Percentiles rank a stretch among this genome's conserved stretches.
phyloP scores from a whole-genome alignment of 1,140 invertebrate genomes.

The Brachionus rotundiformis region DNA sequence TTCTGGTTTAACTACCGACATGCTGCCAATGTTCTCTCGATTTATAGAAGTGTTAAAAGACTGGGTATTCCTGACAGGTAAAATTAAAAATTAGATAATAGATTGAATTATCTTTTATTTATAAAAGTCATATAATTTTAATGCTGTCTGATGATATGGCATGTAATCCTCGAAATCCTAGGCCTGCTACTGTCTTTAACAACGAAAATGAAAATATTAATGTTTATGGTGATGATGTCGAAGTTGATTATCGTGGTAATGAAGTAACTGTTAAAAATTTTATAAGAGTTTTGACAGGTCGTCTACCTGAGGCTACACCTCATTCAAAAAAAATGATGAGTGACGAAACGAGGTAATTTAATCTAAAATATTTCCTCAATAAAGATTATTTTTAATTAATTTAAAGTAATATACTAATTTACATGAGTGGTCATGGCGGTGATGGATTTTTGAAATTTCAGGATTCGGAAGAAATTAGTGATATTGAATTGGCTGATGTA shows the following conservation, averaged over 20 bases:
- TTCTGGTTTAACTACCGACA: conserved; percentile 99
- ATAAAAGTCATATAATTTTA: conserved; percentile 75
- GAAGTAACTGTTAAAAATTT: conserved; percentile 99
- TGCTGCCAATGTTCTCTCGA: conserved; percentile 95
- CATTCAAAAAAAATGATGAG: conserved; percentile 90
- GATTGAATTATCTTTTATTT: conserved; percentile 30
- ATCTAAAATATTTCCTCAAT: conserved; percentile 76
- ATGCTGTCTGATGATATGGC: conserved; percentile 99
- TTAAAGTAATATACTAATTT: conserved; percentile 41
- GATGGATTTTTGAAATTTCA: conserved; percentile 99
- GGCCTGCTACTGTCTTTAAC: conserved; percentile 92
- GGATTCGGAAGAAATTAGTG: conserved; percentile 98
- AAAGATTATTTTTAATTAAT: background rate
- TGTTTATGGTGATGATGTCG: conserved; percentile 98
- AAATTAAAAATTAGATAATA: too few relatives aligned
- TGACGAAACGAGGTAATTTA: conserved; percentile 92
- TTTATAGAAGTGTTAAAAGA: conserved; percentile 94
- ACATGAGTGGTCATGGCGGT: conserved; percentile 81
- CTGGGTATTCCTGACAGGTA: conserved; percentile 90
- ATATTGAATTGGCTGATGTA: conserved; percentile 94
- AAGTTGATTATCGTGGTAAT: conserved; percentile 97
- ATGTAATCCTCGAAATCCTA: conserved; percentile 93
- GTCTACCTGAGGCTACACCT: conserved; percentile 84
- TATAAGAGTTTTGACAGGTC: conserved; percentile 87
- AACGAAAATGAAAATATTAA: conserved; percentile 97